A percentile compares a stretch with the other conserved stretches of the same genome.
Conservation (phyloP, 2,797 vertebrate species). For the Pterois miles region DNA sequence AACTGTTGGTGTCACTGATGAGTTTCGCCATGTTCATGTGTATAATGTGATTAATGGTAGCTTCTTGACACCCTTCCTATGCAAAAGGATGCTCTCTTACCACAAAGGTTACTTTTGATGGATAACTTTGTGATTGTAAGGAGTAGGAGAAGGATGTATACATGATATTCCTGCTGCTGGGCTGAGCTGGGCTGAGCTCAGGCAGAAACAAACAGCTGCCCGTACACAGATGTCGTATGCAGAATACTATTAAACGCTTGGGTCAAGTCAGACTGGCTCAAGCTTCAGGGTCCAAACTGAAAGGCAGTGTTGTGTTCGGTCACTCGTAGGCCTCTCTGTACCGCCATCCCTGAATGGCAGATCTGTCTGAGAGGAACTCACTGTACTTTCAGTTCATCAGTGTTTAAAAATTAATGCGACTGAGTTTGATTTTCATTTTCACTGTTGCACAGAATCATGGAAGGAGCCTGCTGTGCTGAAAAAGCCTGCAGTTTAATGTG, state of each 20-base stretch:
- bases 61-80: conserved; percentile 48
- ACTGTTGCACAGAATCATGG: conserved; percentile 11
- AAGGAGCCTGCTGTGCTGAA: conserved; percentile 4
- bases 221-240: neutral
- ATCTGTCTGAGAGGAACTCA: conserved; percentile 30
- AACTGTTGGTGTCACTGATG: conserved; percentile 31
- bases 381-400: conserved; percentile 16
- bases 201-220: conserved; percentile 17
- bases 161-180: conserved; percentile 44
- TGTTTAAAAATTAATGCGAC: neutral
- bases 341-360: conserved; percentile 24
- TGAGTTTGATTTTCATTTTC: conserved; percentile 52
- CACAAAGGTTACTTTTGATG: conserved; percentile 19
- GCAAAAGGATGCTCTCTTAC: conserved; percentile 36
- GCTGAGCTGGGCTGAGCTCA: conserved; percentile 49
- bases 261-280: conserved; percentile 9
- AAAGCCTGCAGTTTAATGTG: neutral
- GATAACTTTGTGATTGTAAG: conserved; percentile 23
- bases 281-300: conserved; percentile 42
- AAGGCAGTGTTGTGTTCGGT: conserved; percentile 40
- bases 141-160: conserved; percentile 21
- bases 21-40: conserved; percentile 34
- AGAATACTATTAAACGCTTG: conserved; percentile 11
- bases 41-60: conserved; percentile 56
- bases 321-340: neutral